Percentiles rank a stretch among this genome's conserved stretches.
These are phyloP conservation scores for Mythimna lalbum DNA, from an alignment of 2,888 invertebrate genomes.

Conservation along the genomic window DNA sequence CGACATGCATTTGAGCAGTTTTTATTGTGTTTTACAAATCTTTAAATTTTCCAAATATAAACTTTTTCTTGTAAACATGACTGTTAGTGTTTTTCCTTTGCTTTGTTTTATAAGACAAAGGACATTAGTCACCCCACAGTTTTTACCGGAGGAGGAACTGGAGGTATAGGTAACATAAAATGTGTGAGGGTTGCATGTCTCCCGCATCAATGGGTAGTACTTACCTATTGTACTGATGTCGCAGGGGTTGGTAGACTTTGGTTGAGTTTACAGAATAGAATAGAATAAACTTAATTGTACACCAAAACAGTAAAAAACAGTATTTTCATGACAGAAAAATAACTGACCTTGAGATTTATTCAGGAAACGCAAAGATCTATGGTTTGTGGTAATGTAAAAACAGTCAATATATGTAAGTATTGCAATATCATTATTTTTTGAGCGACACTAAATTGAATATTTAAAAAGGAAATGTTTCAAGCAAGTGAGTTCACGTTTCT, in stretches of 20 bases:
- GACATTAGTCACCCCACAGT: slow-evolving; percentile 76
- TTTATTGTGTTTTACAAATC: neutral
- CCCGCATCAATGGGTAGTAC: slow-evolving; percentile 73
- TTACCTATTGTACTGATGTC: slow-evolving; percentile 66
- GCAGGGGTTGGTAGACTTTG: slow-evolving; percentile 42
- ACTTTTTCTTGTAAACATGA: slow-evolving; percentile 16
- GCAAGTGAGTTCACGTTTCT: no score
- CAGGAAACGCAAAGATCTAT: no score
- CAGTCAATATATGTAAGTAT: no score
- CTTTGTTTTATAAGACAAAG: slow-evolving; percentile 66
- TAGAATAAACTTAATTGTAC: no score
- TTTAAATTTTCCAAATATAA: slow-evolving; percentile 31
- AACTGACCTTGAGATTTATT: neutral
- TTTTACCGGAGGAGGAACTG: slow-evolving; percentile 64
- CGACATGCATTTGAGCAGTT: neutral
- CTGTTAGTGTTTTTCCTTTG: slow-evolving; percentile 51
- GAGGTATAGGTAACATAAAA: slow-evolving; percentile 78
- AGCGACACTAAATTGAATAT: no score
- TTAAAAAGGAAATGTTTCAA: no score
- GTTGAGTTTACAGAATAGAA: neutral
- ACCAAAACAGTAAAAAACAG: no score
- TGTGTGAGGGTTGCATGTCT: slow-evolving; percentile 78
- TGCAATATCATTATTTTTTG: no score
- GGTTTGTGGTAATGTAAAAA: no score
- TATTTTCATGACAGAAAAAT: neutral